Percentiles rank a stretch among this genome's conserved stretches.
phyloP scores from a whole-genome alignment of 2,888 invertebrate species.

The Caprella mutica region DNA sequence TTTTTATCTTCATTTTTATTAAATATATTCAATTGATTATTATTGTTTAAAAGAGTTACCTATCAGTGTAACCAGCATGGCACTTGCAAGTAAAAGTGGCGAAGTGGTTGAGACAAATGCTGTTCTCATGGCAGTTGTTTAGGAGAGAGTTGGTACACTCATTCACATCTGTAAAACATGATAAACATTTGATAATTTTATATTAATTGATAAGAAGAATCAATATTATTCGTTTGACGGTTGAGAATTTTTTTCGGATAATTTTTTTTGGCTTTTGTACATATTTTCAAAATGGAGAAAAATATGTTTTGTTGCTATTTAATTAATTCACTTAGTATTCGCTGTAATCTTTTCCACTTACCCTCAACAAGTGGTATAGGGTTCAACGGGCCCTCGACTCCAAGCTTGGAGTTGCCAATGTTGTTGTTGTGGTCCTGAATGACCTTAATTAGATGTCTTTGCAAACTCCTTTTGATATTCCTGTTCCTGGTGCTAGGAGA shows the following conservation, averaged over 20 bases:
- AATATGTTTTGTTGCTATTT: no score
- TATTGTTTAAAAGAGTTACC: slow-evolving; percentile 12
- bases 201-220: no score
- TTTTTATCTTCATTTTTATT: not conserved
- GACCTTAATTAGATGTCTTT: slow-evolving; percentile 70
- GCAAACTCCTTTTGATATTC: slow-evolving; percentile 61
- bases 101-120: slow-evolving; percentile 68
- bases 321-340: no score
- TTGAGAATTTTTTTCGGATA: no score
- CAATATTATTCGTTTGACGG: no score
- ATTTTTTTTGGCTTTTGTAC: no score
- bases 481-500: slow-evolving; percentile 58
- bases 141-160: slow-evolving; percentile 70
- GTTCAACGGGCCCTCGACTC: slow-evolving; percentile 69
- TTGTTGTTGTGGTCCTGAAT: slow-evolving; percentile 73
- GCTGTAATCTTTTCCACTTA: no score
- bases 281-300: no score
- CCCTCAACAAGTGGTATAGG: slow-evolving; percentile 63
- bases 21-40: not conserved
- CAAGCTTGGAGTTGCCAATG: slow-evolving; percentile 72
- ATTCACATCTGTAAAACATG: slow-evolving; percentile 55
- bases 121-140: slow-evolving; percentile 71
- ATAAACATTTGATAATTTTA: no score
- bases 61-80: slow-evolving; percentile 31
- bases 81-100: slow-evolving; percentile 62